These are phyloP conservation scores for Dasypolia templi DNA, from an alignment of 2,888 invertebrate species.

Conservation along the genomic window DNA sequence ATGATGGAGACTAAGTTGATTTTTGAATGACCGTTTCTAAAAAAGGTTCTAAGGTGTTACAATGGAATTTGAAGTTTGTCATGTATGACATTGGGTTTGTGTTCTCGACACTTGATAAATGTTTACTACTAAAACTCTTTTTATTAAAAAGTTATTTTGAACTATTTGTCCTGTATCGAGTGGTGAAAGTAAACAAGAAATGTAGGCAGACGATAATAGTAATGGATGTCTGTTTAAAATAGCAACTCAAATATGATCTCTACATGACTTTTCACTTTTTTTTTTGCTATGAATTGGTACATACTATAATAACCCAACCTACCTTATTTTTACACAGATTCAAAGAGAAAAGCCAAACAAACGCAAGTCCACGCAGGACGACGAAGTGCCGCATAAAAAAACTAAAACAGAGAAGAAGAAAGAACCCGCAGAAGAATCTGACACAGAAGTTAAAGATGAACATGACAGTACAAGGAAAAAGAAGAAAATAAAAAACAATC, in stretches of 20 bases:
- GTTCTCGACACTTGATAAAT: background rate
- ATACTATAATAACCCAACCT: background rate
- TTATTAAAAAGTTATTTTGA: background rate
- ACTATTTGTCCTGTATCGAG: background rate
- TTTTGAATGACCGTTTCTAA: background rate
- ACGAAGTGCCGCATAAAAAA: constrained; percentile 48
- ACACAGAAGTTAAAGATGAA: constrained; percentile 14
- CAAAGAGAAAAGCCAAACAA: constrained; percentile 67
- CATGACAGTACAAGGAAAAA: constrained; percentile 17
- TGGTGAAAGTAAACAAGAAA: background rate
- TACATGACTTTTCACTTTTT: background rate
- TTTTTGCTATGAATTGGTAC: background rate
- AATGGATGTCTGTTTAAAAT: background rate
- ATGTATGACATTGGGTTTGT: background rate
- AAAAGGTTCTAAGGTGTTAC: background rate
- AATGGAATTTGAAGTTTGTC: background rate
- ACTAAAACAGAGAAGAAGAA: constrained; percentile 40
- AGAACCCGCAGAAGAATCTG: constrained; percentile 13
- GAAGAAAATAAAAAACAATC: constrained; percentile 17
- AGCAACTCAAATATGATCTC: background rate
- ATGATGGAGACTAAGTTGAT: background rate
- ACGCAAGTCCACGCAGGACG: constrained; percentile 58
- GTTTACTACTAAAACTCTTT: background rate
- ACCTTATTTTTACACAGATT: constrained; percentile 66
- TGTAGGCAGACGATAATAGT: background rate